phyloP scores from a whole-genome alignment of 2,797 vertebrate genomes.

The Salarias fasciatus region DNA sequence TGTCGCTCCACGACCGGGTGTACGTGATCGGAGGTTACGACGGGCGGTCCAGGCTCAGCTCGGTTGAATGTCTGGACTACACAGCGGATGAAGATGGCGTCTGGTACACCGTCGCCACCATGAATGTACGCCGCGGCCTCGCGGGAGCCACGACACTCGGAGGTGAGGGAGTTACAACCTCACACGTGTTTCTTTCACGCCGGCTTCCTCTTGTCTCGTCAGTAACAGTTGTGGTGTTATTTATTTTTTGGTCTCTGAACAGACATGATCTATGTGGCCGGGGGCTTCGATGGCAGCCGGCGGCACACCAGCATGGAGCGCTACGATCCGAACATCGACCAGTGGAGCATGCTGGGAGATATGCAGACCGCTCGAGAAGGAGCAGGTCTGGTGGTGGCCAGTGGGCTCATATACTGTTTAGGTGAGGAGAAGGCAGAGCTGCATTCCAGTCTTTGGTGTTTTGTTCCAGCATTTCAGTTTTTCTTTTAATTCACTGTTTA shows the following conservation, averaged over 20 bases:
- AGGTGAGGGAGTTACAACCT: slow-evolving; percentile 75
- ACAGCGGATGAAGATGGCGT: slow-evolving; percentile 96
- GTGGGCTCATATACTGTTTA: slow-evolving; percentile 96
- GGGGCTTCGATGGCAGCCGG: slow-evolving; percentile 96
- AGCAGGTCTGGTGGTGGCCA: slow-evolving; percentile 95
- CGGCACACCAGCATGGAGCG: slow-evolving; percentile 99
- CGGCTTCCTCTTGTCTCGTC: too few species aligned
- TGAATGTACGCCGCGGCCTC: slow-evolving; percentile 95
- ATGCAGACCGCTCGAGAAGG: slow-evolving; percentile 99
- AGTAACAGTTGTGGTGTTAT: not conserved
- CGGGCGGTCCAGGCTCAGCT: slow-evolving; percentile 95
- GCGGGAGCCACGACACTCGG: slow-evolving; percentile 96
- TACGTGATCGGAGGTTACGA: slow-evolving; percentile 98
- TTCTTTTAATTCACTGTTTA: too few species aligned
- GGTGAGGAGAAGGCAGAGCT: slow-evolving; percentile 76
- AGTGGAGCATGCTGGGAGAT: slow-evolving; percentile 99
- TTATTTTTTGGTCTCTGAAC: slow-evolving; percentile 21
- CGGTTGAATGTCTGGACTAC: slow-evolving; percentile 97
- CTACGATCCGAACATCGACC: slow-evolving; percentile 98
- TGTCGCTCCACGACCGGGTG: slow-evolving; percentile 94
- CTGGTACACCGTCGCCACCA: slow-evolving; percentile 98
- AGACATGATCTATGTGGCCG: slow-evolving; percentile 99
- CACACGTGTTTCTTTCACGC: too few species aligned
- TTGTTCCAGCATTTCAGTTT: too few species aligned
- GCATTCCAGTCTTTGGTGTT: too few species aligned